Base-by-base conservation (phyloP, 35 echinoderm and acorn worm species). In the Nesometra sesokonis region DNA sequence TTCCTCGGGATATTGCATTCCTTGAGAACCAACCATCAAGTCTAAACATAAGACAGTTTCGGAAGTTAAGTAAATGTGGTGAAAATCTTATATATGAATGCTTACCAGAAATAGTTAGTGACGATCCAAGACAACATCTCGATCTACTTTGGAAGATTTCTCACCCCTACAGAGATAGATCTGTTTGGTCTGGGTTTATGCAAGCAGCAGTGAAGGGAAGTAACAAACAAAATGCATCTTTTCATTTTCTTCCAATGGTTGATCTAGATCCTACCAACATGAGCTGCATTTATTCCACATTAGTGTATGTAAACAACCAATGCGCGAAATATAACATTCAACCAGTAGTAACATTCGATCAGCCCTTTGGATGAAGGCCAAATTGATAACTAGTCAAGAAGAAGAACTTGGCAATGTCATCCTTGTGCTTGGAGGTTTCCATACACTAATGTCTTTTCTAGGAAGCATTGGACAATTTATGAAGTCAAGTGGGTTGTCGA, bases 401-500 rank as follows among this genome's bases (percentile, higher is more conserved):
- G 85, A 86, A 13, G 0, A 39, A 13, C 36, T 83, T 8, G 17
- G 76, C 3, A 80, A 78, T 5, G 13, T 79, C 32, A 34, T 87
- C 17, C 19, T 87, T 32, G 17, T 76, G 34, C 86, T 78, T 87
- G 77, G 86, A 3, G 76, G 27, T 11, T 87, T 87, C 30, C 86
- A 87, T 79, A 87, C 77, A 13, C 1, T 21, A 31, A 87, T 87
- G 86, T n/a, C 5, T 39, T 78, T 87, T 76, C 86, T 87, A 0
- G 86, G 77, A 11, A 36, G 86, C 35, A 78, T 87, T 78, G 85
- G 85, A 13, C 19, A 86, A 80, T 77, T 79, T n/a, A 80, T 87
- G 67, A 77, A 76, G 23, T 13, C 15, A 34, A 77, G 47, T 78
- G 77, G 86, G 13, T 38, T 87, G 5, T 27, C 5, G n/a, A 34